Evolutionary conservation across 2,113 vertebrate genomes (phyloP), one percentile per base, ranked within the genome.

Genomic region (Misgurnus anguillicaudatus): DNA sequence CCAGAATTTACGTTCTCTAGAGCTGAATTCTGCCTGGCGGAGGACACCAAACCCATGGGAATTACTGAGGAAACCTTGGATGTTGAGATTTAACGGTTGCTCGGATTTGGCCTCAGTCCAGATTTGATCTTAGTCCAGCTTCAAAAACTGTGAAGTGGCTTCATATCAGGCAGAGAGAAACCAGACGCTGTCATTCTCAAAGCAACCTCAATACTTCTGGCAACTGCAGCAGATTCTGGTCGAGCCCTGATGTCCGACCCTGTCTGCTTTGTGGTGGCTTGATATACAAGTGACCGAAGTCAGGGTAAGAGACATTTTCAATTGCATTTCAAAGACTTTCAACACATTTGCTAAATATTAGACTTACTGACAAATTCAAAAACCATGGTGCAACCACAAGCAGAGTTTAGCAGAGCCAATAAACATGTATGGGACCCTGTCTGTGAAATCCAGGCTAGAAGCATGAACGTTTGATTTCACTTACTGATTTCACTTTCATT

Each of bases 91-190:
- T 64, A 51, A 76, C 60, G 4, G 31, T 38, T 39, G 31, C 5
- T 24, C 45, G 51, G 53, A 64, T 64, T 69, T 84, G 82, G 80
- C 62, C 13, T 3, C 0, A 9, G 21, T 45, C 77, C 66, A 70
- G 24, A 47, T 70, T 79, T 67, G 51, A 62, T 62, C 31, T 62
- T 48, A 62, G 72, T 75, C 21, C 82, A 45, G 62, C 7, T 24
- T 21, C 53, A 53, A 55, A 78, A 74, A 64, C 63, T 42, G 63
- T 83, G 67, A 80, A 80, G 57, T 55, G 67, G 73, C 73, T 75
- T 80, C 74, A 78, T 78, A 78, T 78, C 69, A 41, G 21, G 36
- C 38, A 84, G 82, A 84, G 31, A 73, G 39, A 81, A 84, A 80
- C 45, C 82, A 84, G 82, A 75, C 47, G n/a, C 82, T 81, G 68